Conservation (phyloP, 1,140 invertebrate genomes). For the Dermatophagoides farinae region DNA sequence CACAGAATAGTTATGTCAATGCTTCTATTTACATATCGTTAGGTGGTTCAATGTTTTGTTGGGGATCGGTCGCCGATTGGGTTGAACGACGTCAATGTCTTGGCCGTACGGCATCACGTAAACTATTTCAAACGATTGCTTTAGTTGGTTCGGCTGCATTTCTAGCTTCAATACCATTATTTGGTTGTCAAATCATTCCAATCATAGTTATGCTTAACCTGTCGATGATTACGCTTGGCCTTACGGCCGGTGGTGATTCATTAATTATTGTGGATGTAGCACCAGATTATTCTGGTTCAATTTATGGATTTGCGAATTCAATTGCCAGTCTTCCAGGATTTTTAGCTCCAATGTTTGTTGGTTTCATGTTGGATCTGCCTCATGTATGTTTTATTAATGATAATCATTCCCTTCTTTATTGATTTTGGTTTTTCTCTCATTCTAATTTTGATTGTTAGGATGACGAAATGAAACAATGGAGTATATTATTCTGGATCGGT, state of each 20-base stretch:
- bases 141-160: constrained; percentile 16
- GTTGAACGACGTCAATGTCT: constrained; percentile 13
- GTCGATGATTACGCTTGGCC: constrained; percentile 17
- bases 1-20: constrained; percentile 21
- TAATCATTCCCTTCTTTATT: background rate
- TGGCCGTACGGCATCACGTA: constrained; percentile 17
- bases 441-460: background rate
- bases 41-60: constrained; percentile 16
- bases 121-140: constrained; percentile 20
- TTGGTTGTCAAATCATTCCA: constrained; percentile 11
- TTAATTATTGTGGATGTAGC: constrained; percentile 40
- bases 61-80: constrained; percentile 17
- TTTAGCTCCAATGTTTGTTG: constrained; percentile 28
- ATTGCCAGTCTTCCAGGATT: constrained; percentile 26
- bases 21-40: constrained; percentile 18
- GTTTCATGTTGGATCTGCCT: constrained; percentile 27
- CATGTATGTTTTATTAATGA: constrained; percentile 19
- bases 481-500: constrained; percentile 47
- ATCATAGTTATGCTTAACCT: constrained; percentile 16
- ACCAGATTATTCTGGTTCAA: constrained; percentile 49
- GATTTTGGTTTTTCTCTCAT: background rate
- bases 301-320: constrained; percentile 46
- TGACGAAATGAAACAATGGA: constrained; percentile 45
- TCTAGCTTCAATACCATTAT: constrained; percentile 17
- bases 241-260: constrained; percentile 19